Evolutionary conservation across 2,888 invertebrate genomes (phyloP).

Genomic region (Chrysolina oricalcia): DNA sequence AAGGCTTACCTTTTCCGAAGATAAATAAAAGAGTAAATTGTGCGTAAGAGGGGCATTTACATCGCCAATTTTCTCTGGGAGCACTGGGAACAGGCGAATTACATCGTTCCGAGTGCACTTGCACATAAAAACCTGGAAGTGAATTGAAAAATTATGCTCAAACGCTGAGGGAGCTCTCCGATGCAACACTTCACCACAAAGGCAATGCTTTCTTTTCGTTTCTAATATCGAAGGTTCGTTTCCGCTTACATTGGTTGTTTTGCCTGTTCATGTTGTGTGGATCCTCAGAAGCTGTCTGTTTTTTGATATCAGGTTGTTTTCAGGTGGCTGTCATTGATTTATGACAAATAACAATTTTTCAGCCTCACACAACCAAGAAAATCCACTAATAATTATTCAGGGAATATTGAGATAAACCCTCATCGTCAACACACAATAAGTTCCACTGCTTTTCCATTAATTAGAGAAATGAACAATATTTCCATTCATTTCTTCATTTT

Average conservation of each 20-base stretch:
- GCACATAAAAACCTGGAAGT: conserved; percentile 51
- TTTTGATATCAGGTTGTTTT: no score
- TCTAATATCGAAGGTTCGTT: conserved; percentile 7
- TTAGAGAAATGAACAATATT: no score
- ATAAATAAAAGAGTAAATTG: conserved; percentile 68
- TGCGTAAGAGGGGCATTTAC: conserved; percentile 63
- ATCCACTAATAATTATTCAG: no score
- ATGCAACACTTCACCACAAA: conserved; percentile 20
- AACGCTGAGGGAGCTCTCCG: conserved; percentile 4
- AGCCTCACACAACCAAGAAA: no score
- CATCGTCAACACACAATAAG: no score
- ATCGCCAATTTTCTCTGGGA: conserved; percentile 62
- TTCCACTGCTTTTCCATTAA: no score
- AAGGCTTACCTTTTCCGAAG: conserved; percentile 58
- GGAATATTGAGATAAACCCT: no score
- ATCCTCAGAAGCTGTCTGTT: not conserved
- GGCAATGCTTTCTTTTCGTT: conserved; percentile 9
- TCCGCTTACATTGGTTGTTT: not conserved
- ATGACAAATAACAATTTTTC: no score
- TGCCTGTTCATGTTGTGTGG: not conserved
- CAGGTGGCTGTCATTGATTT: no score
- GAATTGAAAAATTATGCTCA: conserved; percentile 62
- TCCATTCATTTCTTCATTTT: no score
- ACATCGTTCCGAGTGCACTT: conserved; percentile 58
- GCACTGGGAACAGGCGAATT: conserved; percentile 59